These are phyloP conservation scores for Rhopalosiphum maidis DNA, from an alignment of 1,140 invertebrate genomes.

Conservation along the genomic window DNA sequence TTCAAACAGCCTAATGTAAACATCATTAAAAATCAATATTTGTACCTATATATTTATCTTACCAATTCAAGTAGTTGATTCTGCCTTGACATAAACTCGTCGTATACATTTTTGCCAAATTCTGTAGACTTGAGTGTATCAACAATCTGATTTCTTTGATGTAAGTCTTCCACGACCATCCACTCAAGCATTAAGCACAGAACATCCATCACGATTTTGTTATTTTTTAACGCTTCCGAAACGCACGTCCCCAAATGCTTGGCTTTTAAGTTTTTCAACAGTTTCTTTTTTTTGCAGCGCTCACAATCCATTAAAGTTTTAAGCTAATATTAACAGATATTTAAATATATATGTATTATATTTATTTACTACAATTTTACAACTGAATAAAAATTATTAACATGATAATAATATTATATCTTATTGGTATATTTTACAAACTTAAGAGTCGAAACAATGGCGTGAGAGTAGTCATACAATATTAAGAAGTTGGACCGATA, in stretches of 20 bases:
- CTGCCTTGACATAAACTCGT: constrained; percentile 54
- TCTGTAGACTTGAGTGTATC: constrained; percentile 81
- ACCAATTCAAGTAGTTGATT: constrained; percentile 50
- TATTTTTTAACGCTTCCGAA: constrained; percentile 76
- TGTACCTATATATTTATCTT: constrained; percentile 31
- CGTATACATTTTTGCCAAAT: constrained; percentile 65
- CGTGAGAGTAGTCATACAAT: background rate
- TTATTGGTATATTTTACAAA: background rate
- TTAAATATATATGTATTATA: background rate
- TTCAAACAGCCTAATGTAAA: background rate
- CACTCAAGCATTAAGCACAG: constrained; percentile 85
- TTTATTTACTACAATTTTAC: background rate
- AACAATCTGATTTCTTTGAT: constrained; percentile 78
- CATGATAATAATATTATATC: background rate
- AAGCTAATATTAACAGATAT: constrained; percentile 67
- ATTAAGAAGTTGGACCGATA: background rate
- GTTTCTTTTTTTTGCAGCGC: constrained; percentile 78
- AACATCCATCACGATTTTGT: constrained; percentile 73
- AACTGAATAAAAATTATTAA: background rate
- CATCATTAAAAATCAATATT: background rate
- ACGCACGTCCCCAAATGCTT: constrained; percentile 75
- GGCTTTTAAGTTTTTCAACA: constrained; percentile 75
- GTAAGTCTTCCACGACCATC: constrained; percentile 72
- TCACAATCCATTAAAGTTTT: constrained; percentile 73
- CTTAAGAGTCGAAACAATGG: background rate